Conservation (phyloP, 2,888 invertebrate genomes). For the Pristionchus japonicus region DNA sequence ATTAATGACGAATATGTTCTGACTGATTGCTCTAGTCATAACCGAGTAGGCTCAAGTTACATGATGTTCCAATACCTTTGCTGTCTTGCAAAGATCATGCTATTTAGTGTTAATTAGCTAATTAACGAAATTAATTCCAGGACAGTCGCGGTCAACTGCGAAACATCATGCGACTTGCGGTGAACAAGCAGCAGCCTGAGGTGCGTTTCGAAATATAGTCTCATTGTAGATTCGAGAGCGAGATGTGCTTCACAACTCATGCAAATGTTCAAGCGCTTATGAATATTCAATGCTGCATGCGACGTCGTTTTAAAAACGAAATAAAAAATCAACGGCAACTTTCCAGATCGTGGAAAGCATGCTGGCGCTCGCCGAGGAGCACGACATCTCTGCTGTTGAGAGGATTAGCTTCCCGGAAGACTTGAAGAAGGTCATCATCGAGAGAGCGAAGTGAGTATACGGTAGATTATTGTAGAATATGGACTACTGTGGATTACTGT, state of each 20-base stretch:
- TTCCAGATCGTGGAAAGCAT: slow-evolving; percentile 58
- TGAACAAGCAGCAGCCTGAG: slow-evolving; percentile 60
- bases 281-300: background rate
- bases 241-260: background rate
- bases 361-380: slow-evolving; percentile 61
- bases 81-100: too few species aligned
- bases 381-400: slow-evolving; percentile 61
- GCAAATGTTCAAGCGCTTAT: background rate
- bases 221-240: slow-evolving; percentile 52
- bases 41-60: too few species aligned
- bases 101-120: too few species aligned
- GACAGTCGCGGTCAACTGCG: slow-evolving; percentile 69
- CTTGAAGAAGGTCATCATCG: slow-evolving; percentile 58
- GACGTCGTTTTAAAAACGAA: background rate
- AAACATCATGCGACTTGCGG: slow-evolving; percentile 62
- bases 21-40: too few species aligned
- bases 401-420: slow-evolving; percentile 61
- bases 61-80: too few species aligned
- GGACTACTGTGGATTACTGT: too few species aligned
- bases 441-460: slow-evolving; percentile 53
- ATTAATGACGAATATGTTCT: background rate
- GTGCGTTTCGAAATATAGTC: slow-evolving; percentile 41
- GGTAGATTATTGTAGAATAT: too few species aligned
- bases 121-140: slow-evolving; percentile 35
- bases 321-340: background rate